These are phyloP conservation scores for Agrotis puta DNA, from an alignment of 2,888 invertebrate species.

Conservation along the genomic window DNA sequence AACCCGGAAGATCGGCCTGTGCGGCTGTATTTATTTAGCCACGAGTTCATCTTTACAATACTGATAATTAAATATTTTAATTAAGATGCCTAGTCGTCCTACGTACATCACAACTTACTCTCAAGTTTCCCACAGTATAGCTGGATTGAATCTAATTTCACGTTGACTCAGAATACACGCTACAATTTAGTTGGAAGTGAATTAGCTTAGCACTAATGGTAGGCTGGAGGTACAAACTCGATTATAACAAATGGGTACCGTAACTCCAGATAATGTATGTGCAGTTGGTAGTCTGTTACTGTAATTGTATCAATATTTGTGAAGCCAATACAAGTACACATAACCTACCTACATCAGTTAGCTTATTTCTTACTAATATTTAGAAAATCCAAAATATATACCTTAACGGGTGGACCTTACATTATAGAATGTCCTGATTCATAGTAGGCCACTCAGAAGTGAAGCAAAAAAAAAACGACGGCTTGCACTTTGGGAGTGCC, in stretches of 20 bases:
- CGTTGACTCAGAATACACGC: conserved; percentile 40
- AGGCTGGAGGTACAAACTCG: conserved; percentile 22
- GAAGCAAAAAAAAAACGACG: too few relatives aligned
- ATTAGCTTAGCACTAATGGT: conserved; percentile 33
- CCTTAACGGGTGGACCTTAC: too few relatives aligned
- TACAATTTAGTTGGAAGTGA: conserved; percentile 32
- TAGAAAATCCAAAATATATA: too few relatives aligned
- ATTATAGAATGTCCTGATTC: too few relatives aligned
- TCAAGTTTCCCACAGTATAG: conserved; percentile 30
- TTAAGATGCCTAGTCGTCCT: conserved; percentile 7
- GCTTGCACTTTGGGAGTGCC: too few relatives aligned
- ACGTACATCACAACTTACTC: conserved; percentile 22
- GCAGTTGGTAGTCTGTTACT: neutral
- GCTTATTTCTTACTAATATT: too few relatives aligned
- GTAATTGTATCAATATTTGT: neutral
- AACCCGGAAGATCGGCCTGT: too few relatives aligned
- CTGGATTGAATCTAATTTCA: conserved; percentile 41
- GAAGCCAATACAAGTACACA: too few relatives aligned
- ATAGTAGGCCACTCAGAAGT: too few relatives aligned
- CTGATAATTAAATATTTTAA: conserved; percentile 20
- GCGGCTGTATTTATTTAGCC: too few relatives aligned
- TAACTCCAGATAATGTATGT: neutral
- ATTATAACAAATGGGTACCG: conserved; percentile 5
- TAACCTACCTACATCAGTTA: too few relatives aligned
- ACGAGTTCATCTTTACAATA: too few relatives aligned